Evolutionary conservation across 2,888 invertebrate genomes (phyloP).

Genomic region (Argyra leucocephala): DNA sequence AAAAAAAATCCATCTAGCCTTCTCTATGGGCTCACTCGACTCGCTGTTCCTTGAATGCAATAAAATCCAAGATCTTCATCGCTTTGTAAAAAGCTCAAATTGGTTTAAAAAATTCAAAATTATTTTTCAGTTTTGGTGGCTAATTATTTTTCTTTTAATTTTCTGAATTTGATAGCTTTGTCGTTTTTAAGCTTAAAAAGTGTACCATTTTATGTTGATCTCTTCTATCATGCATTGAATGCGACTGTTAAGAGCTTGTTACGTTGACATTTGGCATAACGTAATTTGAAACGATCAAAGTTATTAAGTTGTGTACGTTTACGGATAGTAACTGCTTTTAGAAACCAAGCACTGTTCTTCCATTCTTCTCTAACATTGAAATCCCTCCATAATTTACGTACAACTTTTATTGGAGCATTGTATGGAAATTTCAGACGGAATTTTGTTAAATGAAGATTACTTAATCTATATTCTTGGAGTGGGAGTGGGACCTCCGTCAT

Average conservation of each 20-base stretch:
- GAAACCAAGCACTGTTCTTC: conserved; percentile 82
- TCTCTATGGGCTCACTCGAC: too few relatives aligned
- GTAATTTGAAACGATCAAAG: conserved; percentile 91
- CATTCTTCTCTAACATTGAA: conserved; percentile 80
- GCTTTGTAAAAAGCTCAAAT: too few relatives aligned
- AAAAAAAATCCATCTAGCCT: too few relatives aligned
- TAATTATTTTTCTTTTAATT: conserved; percentile 44
- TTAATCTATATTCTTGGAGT: conserved; percentile 72
- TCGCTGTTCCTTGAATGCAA: too few relatives aligned
- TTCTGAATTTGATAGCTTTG: conserved; percentile 38
- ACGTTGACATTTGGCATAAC: conserved; percentile 76
- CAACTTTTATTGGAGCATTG: conserved; percentile 74
- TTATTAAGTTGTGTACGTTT: conserved; percentile 82
- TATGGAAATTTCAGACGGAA: conserved; percentile 77
- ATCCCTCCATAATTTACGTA: conserved; percentile 82
- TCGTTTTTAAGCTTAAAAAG: conserved; percentile 41
- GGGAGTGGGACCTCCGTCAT: conserved; percentile 43
- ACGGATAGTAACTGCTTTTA: conserved; percentile 74
- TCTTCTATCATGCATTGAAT: conserved; percentile 62
- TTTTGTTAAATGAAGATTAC: conserved; percentile 86
- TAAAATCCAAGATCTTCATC: too few relatives aligned
- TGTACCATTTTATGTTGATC: conserved; percentile 55
- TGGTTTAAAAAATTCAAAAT: conserved; percentile 21
- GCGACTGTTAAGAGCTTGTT: conserved; percentile 71
- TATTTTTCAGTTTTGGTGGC: conserved; percentile 48